Base-by-base conservation (phyloP, 2,113 vertebrate genomes). In the Limanda limanda region DNA sequence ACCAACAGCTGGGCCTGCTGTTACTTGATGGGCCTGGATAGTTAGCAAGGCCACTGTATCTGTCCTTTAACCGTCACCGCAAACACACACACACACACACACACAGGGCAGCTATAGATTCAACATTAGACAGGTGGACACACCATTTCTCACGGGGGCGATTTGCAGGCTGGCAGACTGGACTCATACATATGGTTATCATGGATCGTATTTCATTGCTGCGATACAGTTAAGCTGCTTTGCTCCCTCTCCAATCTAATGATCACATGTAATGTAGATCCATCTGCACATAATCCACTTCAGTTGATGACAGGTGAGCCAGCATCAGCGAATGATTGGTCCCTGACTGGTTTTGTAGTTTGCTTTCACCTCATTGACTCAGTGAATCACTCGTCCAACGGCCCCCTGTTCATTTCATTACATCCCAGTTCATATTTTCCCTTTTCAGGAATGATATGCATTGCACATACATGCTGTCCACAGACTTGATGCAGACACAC, bases 1-100 rank as follows among this genome's bases (percentile, higher is more conserved):
- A 64, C 72, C 48, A 83, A 89, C 88, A 91, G 89, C 83, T 90
- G 85, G 65, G 21, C 45, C 45, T 79, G 67, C 76, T 84, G 75
- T 86, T 77, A 31, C 47, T 51, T 31, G 31, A 61, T 52, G 6
- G 10, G 13, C 68, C 62, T 27, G 76, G 76, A 91, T 83, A 70
- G 45, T 31, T 5, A 68, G 61, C 25, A 68, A 54, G 68, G 59
- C 58, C 54, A 20, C 15, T 60, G 23, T 47, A 68, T 69, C 57
- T 69, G 9, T 51, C 61, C 3, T 45, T 69, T 35, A 59, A 21
- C 57, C 56, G 59, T 60, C 25, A 52, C 66, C 51, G 2, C 20
- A 52, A 20, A 52, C 2, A 40, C 21, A 56, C 25, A 51, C 62
- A 79, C 52, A 56, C 23, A 80, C 69, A 25, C 15, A 18, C 24